Evolutionary conservation across 1,140 invertebrate species (phyloP), one percentile per base, ranked within the genome.

Genomic region (Babylonia areolata): DNA sequence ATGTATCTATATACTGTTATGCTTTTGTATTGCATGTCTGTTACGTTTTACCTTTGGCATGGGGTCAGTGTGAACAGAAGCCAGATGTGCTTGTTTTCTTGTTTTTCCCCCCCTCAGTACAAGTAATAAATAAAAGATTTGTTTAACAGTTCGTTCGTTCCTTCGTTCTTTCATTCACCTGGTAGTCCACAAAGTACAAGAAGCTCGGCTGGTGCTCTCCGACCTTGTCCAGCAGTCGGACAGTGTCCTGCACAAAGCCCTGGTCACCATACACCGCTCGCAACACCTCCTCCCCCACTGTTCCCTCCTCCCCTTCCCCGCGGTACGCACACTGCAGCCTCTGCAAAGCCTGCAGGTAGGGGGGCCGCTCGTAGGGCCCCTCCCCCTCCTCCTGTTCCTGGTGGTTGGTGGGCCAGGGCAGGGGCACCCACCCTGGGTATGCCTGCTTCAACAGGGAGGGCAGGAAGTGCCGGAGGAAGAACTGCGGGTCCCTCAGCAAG

Each of bases 141-240:
- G 6, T 35, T 28, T 28, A 35, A 17, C 39, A 12, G 31, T 42
- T n/a, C 71, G 12, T 75, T 15, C 9, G 31, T 37, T 78, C 23
- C 17, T 33, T 42, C 20, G 11, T 5, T 35, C 23, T 42, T n/a
- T 23, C 33, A 42, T 1, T 58, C 31, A 84, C 82, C 82, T 84
- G 82, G n/a, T 84, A 64, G 39, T 84, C 82, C 37, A 84, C 28
- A 31, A 69, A 84, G 82, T 84, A 84, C 64, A 84, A n/a, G 69
- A 42, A 84, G 82, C 82, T 33, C 37, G 82, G 28, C 64, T 84
- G 82, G 17, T 28, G 15, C 28, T 37, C n/a, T 64, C 28, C 58
- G 82, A 84, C 42, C 17, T 73, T 20, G 3, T 75, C 35, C 20
- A 84, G 69, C 39, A 73, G 40, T 39, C 39, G 15, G 6, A 84